These are phyloP conservation scores for Bergia sp. DNA, from an alignment of 92 coral and sea anemone genomes.

Conservation along the genomic window DNA sequence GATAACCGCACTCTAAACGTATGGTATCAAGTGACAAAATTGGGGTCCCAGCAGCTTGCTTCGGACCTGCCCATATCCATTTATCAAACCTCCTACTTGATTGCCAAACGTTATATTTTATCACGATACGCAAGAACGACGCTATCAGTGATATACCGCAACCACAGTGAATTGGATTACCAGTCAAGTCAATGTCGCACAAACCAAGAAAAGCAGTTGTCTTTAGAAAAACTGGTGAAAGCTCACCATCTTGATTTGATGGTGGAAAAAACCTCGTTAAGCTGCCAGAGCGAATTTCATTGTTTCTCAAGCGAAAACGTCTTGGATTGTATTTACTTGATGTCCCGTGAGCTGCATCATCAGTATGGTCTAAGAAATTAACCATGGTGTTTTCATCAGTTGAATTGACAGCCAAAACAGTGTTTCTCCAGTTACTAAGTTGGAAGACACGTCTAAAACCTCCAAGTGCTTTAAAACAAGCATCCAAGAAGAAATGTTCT, in stretches of 20 bases:
- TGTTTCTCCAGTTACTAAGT: not conserved
- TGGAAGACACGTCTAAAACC: slow-evolving; percentile 1
- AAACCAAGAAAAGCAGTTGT: not conserved
- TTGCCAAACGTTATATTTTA: not conserved
- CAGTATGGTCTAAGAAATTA: not conserved
- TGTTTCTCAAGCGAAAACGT: not conserved
- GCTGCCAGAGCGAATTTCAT: not conserved
- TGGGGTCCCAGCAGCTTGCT: slow-evolving; percentile 43
- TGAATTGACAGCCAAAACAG: not conserved
- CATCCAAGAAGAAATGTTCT: slow-evolving; percentile 37
- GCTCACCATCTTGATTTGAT: not conserved
- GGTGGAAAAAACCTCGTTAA: not conserved
- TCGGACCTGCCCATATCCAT: slow-evolving; percentile 70
- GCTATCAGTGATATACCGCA: not conserved
- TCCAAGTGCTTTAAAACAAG: not conserved
- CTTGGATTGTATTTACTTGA: not conserved
- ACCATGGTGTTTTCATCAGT: not conserved
- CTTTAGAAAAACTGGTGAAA: not conserved
- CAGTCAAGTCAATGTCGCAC: slow-evolving; percentile 21
- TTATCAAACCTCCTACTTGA: slow-evolving; percentile 46
- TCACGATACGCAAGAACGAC: not conserved
- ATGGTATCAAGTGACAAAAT: slow-evolving; percentile 49
- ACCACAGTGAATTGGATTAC: slow-evolving; percentile 37
- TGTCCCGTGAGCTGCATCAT: not conserved
- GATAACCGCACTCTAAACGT: slow-evolving; percentile 48